Conservation (phyloP, 2,888 invertebrate species). For the Cryptus viduatorius region DNA sequence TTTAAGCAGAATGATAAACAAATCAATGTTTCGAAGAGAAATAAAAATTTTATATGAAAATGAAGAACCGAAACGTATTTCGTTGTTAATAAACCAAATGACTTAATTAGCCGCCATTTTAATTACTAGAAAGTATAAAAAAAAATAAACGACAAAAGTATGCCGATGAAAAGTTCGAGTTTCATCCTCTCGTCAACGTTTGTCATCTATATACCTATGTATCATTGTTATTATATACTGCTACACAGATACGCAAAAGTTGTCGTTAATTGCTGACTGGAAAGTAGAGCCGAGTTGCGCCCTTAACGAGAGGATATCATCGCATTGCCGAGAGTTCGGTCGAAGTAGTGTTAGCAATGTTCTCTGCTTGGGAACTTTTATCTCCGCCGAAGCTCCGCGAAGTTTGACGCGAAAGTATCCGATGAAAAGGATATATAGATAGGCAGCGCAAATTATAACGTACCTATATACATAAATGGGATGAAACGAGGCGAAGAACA, state of each 20-base stretch:
- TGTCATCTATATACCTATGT: not conserved
- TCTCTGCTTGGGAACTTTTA: conserved; percentile 51
- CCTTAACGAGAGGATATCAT: conserved; percentile 55
- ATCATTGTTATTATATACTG: not conserved
- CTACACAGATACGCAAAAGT: conserved; percentile 29
- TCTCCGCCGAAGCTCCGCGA: conserved; percentile 31
- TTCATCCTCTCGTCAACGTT: conserved; percentile 2
- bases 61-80: not conserved
- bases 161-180: conserved; percentile 18
- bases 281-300: conserved; percentile 17
- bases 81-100: not conserved
- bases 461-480: not conserved
- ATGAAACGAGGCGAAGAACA: conserved; percentile 15
- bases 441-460: conserved; percentile 18
- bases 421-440: conserved; percentile 34
- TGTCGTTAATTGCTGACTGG: conserved; percentile 30
- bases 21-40: too few species aligned
- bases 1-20: too few species aligned
- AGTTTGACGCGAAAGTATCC: conserved; percentile 45
- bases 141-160: not conserved
- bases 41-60: too few species aligned
- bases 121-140: not conserved
- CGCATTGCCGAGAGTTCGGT: conserved; percentile 15
- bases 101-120: not conserved
- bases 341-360: conserved; percentile 53